A percentile compares a stretch with the other conserved stretches of the same genome.
Evolutionary conservation across 2,797 vertebrate species (phyloP).

Genomic region (Serranus cabrilla): DNA sequence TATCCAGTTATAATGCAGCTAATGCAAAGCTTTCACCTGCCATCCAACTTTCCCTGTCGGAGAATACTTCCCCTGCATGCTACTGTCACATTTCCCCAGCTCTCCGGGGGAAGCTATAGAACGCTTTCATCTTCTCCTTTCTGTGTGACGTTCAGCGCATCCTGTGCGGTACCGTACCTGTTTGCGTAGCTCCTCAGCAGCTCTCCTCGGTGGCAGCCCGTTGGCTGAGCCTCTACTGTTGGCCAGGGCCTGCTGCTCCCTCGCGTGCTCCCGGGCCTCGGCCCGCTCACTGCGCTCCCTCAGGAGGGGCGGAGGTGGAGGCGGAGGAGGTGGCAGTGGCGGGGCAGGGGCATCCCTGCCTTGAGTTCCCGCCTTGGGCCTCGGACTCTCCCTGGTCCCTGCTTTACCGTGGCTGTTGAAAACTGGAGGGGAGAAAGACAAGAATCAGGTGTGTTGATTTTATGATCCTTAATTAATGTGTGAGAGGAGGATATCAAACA

Average conservation of each 20-base stretch:
- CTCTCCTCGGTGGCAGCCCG: conserved; percentile 89
- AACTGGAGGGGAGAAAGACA: conserved; percentile 80
- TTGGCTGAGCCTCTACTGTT: conserved; percentile 87
- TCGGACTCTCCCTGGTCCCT: conserved; percentile 91
- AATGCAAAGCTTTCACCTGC: conserved; percentile 8
- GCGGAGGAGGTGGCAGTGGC: conserved; percentile 77
- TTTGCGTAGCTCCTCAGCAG: conserved; percentile 95
- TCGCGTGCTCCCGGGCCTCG: conserved; percentile 88
- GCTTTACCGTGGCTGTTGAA: conserved; percentile 94
- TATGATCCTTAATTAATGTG: neutral
- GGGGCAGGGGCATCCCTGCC: conserved; percentile 88
- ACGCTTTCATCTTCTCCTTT: neutral
- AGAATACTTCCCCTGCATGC: neutral
- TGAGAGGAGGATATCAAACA: neutral
- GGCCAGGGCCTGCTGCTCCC: conserved; percentile 86
- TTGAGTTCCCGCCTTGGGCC: conserved; percentile 85
- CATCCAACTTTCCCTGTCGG: neutral
- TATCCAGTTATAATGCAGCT: neutral
- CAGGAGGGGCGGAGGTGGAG: conserved; percentile 83
- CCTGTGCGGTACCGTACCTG: conserved; percentile 85
- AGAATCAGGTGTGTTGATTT: conserved; percentile 11
- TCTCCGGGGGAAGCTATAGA: neutral
- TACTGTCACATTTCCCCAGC: neutral
- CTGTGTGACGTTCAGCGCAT: neutral
- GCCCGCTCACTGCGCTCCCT: conserved; percentile 93